phyloP scores from a whole-genome alignment of 2,113 vertebrate species.

The Tiliqua scincoides region DNA sequence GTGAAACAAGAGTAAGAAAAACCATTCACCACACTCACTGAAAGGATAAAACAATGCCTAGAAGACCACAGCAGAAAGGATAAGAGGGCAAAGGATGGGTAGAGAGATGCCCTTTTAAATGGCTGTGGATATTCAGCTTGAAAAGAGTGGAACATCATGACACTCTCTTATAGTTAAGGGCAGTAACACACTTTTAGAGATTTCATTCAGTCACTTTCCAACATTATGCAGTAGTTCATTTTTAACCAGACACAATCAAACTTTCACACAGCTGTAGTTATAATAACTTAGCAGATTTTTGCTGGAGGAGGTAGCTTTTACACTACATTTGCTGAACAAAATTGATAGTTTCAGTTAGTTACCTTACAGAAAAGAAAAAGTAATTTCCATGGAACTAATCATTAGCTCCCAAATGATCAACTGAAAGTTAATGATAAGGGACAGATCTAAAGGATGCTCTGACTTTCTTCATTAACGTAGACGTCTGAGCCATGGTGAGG shows the following conservation, averaged over 20 bases:
- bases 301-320: neutral
- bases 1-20: neutral
- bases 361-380: neutral
- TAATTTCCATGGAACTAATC: slow-evolving; percentile 16
- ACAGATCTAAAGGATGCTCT: neutral
- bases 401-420: slow-evolving; percentile 6
- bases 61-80: neutral
- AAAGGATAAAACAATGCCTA: neutral
- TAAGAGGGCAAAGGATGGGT: neutral
- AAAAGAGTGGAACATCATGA: neutral
- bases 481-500: neutral
- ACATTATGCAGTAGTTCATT: neutral
- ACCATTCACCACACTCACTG: neutral
- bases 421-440: slow-evolving; percentile 15
- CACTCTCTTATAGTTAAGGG: neutral
- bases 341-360: slow-evolving; percentile 7
- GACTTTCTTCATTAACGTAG: neutral
- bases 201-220: neutral
- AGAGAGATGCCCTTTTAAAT: neutral
- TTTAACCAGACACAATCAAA: neutral
- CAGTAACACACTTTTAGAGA: neutral
- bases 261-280: neutral
- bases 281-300: neutral
- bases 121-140: neutral
- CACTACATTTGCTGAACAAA: slow-evolving; percentile 1